Percentiles rank a stretch among this genome's conserved stretches.
phyloP scores from a whole-genome alignment of 2,797 vertebrate species.

The Lacerta bilineata region DNA sequence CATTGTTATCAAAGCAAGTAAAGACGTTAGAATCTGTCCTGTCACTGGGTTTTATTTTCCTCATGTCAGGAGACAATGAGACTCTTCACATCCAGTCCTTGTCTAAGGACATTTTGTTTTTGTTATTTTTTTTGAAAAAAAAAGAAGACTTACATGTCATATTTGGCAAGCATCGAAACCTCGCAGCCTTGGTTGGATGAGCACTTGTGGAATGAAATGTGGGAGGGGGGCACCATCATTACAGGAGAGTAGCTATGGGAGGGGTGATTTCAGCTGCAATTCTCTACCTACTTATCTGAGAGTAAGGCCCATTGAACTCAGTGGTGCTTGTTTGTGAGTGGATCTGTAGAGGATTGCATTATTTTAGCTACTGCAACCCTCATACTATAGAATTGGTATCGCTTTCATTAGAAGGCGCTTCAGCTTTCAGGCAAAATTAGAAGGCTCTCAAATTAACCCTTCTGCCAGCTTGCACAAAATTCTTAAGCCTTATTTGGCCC shows the following conservation, averaged over 20 bases:
- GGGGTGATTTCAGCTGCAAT: background rate
- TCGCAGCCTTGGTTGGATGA: background rate
- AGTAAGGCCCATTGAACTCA: too few species aligned
- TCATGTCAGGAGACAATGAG: slow-evolving; percentile 70
- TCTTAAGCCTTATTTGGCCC: too few species aligned
- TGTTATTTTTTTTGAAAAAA: slow-evolving; percentile 25
- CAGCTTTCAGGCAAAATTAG: too few species aligned
- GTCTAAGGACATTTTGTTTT: slow-evolving; percentile 67
- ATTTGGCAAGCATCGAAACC: slow-evolving; percentile 65
- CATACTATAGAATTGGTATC: background rate
- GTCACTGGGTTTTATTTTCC: slow-evolving; percentile 73
- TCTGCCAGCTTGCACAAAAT: too few species aligned
- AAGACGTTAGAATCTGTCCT: slow-evolving; percentile 74
- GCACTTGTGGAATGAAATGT: slow-evolving; percentile 1
- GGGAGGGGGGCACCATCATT: background rate
- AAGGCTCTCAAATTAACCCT: too few species aligned
- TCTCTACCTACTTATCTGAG: too few species aligned
- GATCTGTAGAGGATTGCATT: too few species aligned
- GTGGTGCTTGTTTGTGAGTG: too few species aligned
- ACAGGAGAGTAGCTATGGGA: background rate
- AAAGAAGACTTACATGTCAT: slow-evolving; percentile 71
- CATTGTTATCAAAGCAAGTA: slow-evolving; percentile 77
- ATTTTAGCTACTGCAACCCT: too few species aligned
- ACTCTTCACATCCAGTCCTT: slow-evolving; percentile 69
- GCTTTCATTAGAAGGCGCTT: background rate